Base-by-base conservation (phyloP, 1,140 invertebrate species). In the Triops longicaudatus region DNA sequence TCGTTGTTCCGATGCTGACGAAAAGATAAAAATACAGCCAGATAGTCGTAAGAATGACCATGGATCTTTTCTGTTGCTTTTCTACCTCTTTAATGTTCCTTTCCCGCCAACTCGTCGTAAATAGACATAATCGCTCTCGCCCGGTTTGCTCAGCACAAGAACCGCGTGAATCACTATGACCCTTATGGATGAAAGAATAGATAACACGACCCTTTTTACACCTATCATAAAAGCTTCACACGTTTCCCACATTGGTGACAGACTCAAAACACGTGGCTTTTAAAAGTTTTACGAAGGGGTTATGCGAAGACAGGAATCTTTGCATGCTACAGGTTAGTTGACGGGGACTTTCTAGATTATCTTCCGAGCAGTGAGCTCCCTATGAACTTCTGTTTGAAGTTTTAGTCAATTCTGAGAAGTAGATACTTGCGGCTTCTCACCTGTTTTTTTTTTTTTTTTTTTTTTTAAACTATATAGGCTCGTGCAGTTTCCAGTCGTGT, bases 191-290 rank as follows among this genome's bases (percentile, higher is more conserved):
- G 50, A 63, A 63, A 63, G 50, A 63, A 22, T 6, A 63, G 22
- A 63, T n/a, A 22, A 22, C 17, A 22, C 17, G 22, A 63, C 1
- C 22, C 22, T 63, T 63, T 63, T 63, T 63, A 63, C 50, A 22
- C 17, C 50, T 63, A 63, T 63, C 50, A 63, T 63, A 63, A 63
- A 63, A 63, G 50, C 50, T 10, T 63, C 50, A 63, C 50, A 63
- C 50, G 50, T 63, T 63, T 17, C 50, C 9, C 50, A 63, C 14
- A 63, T 63, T 17, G 50, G 50, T 63, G 50, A 63, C 50, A 63
- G 50, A 63, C 50, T 63, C 50, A 17, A 63, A 63, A 63, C 14
- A 63, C 50, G 50, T 63, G 50, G 50, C 50, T 63, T 63, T n/a
- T 22, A 22, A 63, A 63, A 17, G 10, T 6, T 22, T 22, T n/a